These are phyloP conservation scores for Caenorhabditis japonica DNA, from an alignment of 2,888 invertebrate genomes.

Conservation along the genomic window DNA sequence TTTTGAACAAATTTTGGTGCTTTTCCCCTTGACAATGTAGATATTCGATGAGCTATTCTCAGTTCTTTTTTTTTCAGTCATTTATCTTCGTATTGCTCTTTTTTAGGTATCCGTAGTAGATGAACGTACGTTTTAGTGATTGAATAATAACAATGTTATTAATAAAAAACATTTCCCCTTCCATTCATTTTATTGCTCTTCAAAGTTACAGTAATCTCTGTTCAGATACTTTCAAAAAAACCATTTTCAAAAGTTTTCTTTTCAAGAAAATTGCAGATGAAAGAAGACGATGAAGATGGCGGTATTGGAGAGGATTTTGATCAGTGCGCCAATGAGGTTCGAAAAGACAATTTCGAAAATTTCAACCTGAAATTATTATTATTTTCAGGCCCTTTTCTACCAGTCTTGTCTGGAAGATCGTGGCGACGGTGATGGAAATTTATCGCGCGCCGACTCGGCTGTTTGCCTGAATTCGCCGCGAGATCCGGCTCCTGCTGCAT, in stretches of 20 bases:
- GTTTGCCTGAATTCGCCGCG: slow-evolving; percentile 35
- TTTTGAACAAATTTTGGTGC: slow-evolving; percentile 26
- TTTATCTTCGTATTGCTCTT: background rate
- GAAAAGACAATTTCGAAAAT: background rate
- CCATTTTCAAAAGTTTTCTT: no score
- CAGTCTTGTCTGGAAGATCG: slow-evolving; percentile 28
- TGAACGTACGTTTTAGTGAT: slow-evolving; percentile 30
- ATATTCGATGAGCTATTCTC: slow-evolving; percentile 19
- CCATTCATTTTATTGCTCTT: background rate
- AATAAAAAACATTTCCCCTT: slow-evolving; percentile 11
- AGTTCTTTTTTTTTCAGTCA: no score
- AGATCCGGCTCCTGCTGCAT: slow-evolving; percentile 20
- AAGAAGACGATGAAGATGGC: slow-evolving; percentile 39
- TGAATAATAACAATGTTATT: slow-evolving; percentile 5
- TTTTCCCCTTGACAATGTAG: slow-evolving; percentile 27
- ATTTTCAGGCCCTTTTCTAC: slow-evolving; percentile 35
- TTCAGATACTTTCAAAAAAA: no score
- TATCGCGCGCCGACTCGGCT: slow-evolving; percentile 29
- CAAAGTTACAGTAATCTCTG: no score
- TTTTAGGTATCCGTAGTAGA: slow-evolving; percentile 18
- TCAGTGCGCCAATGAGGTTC: slow-evolving; percentile 41
- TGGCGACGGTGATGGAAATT: slow-evolving; percentile 6
- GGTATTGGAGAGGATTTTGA: slow-evolving; percentile 50
- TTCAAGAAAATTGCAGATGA: no score
- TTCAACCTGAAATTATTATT: background rate